Evolutionary conservation across 2,113 vertebrate species (phyloP), one percentile per base, ranked within the genome.

Genomic region (Calyptomena viridis): DNA sequence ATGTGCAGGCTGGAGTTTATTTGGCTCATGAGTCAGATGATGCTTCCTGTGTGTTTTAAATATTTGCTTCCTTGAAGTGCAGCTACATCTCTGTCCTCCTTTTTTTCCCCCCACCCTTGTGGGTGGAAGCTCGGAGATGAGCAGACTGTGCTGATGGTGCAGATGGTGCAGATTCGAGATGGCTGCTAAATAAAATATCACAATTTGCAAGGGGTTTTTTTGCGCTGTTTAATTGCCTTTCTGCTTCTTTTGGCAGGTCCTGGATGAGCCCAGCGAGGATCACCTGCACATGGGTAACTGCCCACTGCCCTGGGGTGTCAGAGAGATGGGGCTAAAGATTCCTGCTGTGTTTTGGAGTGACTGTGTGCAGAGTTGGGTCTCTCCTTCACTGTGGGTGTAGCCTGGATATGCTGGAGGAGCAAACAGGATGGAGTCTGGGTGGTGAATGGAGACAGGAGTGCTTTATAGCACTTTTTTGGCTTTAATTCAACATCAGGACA

Each of bases 251-350:
- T 11, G 82, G 79, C 97, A 99, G 99, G 99, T 99, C 91, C 98
- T 99, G 96, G 99, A 99, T 92, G 99, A 99, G 98, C 99, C 99
- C 94, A 98, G 98, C 2, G 99, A 99, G 97, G 99, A 99, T 97
- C 99, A 99, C 97, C 98, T 99, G 95, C 99, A 99, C 97, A 99
- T 99, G 99, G 99, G 99, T 99, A 99, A 92, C 96, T 95, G 71
- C 28, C 64, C 58, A 11, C 44, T 22, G 11, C 22, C 30, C 14
- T 12, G 33, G 81, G 77, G n/a, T 49, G 31, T 53, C n/a, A 14
- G 53, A 2, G 31, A 68, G 72, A 25, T 40, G 37, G 67, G 73
- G 40, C 2, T 50, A 31, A 66, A 56, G 4, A 28, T 47, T 86
- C 7, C 35, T 25, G 14, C 14, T 3, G 1, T 8, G 4, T 67